phyloP scores from a whole-genome alignment of 2,113 vertebrate species.

The Plectropomus leopardus region DNA sequence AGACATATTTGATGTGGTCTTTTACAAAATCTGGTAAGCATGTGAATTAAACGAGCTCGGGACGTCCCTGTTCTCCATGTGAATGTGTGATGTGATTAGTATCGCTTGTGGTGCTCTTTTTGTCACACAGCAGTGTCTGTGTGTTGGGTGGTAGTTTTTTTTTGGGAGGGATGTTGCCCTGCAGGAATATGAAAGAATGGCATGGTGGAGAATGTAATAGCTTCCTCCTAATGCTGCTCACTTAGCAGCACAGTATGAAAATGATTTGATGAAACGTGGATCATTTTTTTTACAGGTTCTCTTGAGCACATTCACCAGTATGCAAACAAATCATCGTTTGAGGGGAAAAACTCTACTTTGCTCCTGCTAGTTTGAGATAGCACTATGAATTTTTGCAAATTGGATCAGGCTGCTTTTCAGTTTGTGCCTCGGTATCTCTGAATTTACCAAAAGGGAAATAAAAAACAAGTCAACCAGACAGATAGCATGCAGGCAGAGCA shows the following conservation, averaged over 20 bases:
- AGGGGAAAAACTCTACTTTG: neutral
- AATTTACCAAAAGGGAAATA: slow-evolving; percentile 44
- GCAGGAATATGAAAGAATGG: neutral
- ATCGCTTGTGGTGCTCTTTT: slow-evolving; percentile 20
- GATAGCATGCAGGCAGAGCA: slow-evolving; percentile 27
- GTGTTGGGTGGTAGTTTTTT: neutral
- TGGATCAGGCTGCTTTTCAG: slow-evolving; percentile 6
- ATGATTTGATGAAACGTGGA: slow-evolving; percentile 28
- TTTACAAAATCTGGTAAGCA: neutral
- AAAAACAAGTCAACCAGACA: slow-evolving; percentile 48
- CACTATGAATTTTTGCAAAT: slow-evolving; percentile 22
- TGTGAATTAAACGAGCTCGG: slow-evolving; percentile 15
- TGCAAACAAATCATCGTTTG: slow-evolving; percentile 3
- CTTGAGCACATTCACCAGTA: neutral
- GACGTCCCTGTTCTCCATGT: slow-evolving; percentile 17
- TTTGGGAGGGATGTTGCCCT: neutral
- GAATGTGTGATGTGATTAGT: slow-evolving; percentile 42
- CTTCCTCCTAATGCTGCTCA: slow-evolving; percentile 34
- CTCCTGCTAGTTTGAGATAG: neutral
- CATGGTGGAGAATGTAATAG: slow-evolving; percentile 21
- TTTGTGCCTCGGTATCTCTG: slow-evolving; percentile 10
- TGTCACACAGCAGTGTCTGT: slow-evolving; percentile 26
- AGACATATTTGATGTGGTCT: neutral
- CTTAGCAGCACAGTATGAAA: slow-evolving; percentile 24
- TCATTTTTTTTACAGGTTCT: neutral